phyloP scores from a whole-genome alignment of 2,113 vertebrate species.

The Potamarius usumacintae region DNA sequence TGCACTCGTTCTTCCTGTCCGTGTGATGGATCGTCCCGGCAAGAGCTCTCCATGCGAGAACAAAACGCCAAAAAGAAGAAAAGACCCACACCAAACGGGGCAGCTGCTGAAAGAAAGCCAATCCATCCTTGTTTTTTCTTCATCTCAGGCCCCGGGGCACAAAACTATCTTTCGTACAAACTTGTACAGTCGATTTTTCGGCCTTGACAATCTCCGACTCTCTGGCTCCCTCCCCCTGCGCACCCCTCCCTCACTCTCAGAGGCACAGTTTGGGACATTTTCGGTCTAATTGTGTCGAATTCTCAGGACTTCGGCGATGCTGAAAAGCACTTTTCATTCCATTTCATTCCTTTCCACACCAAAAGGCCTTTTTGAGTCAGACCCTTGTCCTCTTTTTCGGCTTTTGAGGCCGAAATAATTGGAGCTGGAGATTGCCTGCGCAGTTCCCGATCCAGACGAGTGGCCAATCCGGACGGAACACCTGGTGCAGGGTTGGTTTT shows the following conservation, averaged over 20 bases:
- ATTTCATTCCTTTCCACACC: constrained; percentile 59
- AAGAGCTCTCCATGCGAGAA: constrained; percentile 36
- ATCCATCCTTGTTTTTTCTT: constrained; percentile 25
- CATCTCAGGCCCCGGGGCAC: background rate
- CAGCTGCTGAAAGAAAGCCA: constrained; percentile 29
- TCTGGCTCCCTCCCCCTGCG: background rate
- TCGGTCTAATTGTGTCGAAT: constrained; percentile 53
- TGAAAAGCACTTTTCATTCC: constrained; percentile 62
- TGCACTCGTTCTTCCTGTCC: constrained; percentile 46
- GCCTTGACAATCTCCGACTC: background rate
- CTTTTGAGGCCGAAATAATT: constrained; percentile 62
- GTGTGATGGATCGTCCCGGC: constrained; percentile 53
- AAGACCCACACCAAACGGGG: constrained; percentile 35
- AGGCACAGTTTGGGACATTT: constrained; percentile 45
- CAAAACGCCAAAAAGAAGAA: constrained; percentile 47
- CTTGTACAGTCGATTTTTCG: constrained; percentile 27
- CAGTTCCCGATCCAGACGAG: constrained; percentile 48
- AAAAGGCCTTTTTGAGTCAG: constrained; percentile 54
- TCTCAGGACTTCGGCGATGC: constrained; percentile 49
- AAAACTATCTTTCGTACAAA: constrained; percentile 27
- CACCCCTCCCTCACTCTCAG: constrained; percentile 27
- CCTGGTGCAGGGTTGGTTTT: constrained; percentile 50
- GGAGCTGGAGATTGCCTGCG: constrained; percentile 53
- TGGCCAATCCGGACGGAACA: constrained; percentile 51
- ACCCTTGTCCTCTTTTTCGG: constrained; percentile 35